Evolutionary conservation across 2,797 vertebrate species (phyloP).

Genomic region (Catamblyrhynchus diadema): DNA sequence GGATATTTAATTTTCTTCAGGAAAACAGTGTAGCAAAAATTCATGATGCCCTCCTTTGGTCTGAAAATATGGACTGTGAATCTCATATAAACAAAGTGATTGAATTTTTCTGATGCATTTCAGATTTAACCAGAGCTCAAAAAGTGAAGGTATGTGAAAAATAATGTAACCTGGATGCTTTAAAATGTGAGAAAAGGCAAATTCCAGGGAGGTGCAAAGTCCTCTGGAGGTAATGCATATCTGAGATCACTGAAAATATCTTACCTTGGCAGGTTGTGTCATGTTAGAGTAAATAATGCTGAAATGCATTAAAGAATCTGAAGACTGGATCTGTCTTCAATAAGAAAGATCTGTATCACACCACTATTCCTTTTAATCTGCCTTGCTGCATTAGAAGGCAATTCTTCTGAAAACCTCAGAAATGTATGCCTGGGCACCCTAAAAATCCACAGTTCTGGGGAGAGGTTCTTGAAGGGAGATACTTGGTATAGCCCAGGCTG

Average conservation of each 20-base stretch:
- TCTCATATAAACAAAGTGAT: neutral
- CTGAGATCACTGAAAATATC: conserved; percentile 16
- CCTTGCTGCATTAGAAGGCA: neutral
- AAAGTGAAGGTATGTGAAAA: neutral
- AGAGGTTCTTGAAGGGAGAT: neutral
- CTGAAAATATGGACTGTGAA: neutral
- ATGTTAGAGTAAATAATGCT: conserved; percentile 25
- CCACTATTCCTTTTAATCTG: neutral
- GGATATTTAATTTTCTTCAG: neutral
- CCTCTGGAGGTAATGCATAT: neutral
- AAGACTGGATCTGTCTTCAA: neutral
- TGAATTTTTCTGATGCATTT: neutral
- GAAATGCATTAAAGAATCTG: conserved; percentile 10
- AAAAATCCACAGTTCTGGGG: neutral
- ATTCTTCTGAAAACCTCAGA: neutral
- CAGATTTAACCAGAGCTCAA: neutral
- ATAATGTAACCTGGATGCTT: neutral
- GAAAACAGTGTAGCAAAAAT: neutral
- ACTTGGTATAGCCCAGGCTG: neutral
- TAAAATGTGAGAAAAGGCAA: neutral
- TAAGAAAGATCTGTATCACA: conserved; percentile 1
- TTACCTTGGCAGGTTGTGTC: conserved; percentile 30
- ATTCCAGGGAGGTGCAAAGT: conserved; percentile 20
- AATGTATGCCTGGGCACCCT: neutral
- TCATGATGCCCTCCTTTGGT: neutral